Evolutionary conservation across 2,888 invertebrate genomes (phyloP).

Genomic region (Agriotes lineatus): DNA sequence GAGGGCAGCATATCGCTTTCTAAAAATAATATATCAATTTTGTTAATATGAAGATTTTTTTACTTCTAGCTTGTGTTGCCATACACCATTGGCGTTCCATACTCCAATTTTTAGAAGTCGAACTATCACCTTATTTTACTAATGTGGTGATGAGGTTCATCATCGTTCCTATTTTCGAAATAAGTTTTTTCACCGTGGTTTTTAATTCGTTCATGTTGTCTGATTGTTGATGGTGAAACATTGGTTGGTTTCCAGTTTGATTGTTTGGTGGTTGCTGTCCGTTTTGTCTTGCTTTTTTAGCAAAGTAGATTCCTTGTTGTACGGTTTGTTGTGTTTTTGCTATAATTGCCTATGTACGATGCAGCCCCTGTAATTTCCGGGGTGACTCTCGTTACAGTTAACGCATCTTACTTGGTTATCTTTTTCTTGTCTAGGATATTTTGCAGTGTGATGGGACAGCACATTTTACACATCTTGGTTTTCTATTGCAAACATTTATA

Average conservation of each 20-base stretch:
- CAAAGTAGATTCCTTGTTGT: constrained; percentile 2
- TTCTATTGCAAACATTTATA: constrained; percentile 20
- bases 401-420: constrained; percentile 20
- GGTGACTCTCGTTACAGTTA: constrained; percentile 31
- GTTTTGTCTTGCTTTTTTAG: constrained; percentile 4
- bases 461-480: constrained; percentile 26
- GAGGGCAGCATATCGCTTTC: constrained; percentile 45
- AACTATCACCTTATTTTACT: constrained; percentile 36
- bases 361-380: constrained; percentile 23
- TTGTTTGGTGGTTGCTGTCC: neutral
- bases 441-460: constrained; percentile 7
- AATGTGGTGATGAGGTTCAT: constrained; percentile 33
- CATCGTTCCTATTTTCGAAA: constrained; percentile 10
- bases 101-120: constrained; percentile 41
- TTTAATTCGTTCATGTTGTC: constrained; percentile 16
- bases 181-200: constrained; percentile 3
- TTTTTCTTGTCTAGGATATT: constrained; percentile 19
- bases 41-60: constrained; percentile 21
- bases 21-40: no score
- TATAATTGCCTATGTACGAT: constrained; percentile 12
- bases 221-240: constrained; percentile 12
- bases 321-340: constrained; percentile 5
- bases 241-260: neutral
- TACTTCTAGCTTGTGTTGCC: constrained; percentile 3
- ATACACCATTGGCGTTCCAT: constrained; percentile 45